Percentiles rank a stretch among this genome's conserved stretches.
Evolutionary conservation across 2,888 invertebrate genomes (phyloP).

Genomic region (Kuschelorhynchus macadamiae): DNA sequence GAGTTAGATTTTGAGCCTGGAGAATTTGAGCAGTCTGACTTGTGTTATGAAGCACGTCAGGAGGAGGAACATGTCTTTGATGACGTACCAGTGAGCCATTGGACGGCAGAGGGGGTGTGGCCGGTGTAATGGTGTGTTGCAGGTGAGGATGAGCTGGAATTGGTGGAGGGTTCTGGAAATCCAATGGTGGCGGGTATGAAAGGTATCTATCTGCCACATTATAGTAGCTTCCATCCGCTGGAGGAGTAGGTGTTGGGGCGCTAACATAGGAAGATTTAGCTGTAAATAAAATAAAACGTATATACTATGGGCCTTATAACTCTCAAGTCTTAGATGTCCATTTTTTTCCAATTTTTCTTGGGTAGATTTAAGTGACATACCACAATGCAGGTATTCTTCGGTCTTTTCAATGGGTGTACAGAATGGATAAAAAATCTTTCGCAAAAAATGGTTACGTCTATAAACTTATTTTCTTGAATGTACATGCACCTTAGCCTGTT

Average conservation of each 20-base stretch:
- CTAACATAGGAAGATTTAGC: constrained; percentile 76
- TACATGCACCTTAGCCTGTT: no score
- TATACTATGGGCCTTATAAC: background rate
- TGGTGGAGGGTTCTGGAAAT: constrained; percentile 72
- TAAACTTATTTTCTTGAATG: no score
- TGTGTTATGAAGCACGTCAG: constrained; percentile 69
- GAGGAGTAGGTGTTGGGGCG: constrained; percentile 81
- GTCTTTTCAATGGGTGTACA: no score
- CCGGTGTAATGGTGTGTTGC: constrained; percentile 67
- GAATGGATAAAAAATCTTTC: no score
- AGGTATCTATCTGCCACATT: constrained; percentile 87
- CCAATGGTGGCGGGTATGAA: constrained; percentile 83
- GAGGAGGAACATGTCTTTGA: constrained; percentile 64
- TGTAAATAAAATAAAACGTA: constrained; percentile 59
- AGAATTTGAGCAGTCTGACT: constrained; percentile 67
- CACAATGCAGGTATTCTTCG: no score
- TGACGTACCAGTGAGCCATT: constrained; percentile 67
- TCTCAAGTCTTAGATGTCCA: no score
- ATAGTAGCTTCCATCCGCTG: constrained; percentile 84
- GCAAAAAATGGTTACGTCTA: no score
- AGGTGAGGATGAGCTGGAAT: constrained; percentile 63
- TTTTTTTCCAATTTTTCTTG: no score
- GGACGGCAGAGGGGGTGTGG: constrained; percentile 63
- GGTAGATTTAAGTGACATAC: no score
- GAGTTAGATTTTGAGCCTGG: constrained; percentile 67